Base-by-base conservation (phyloP, 2,888 invertebrate species). In the Seira ritae region DNA sequence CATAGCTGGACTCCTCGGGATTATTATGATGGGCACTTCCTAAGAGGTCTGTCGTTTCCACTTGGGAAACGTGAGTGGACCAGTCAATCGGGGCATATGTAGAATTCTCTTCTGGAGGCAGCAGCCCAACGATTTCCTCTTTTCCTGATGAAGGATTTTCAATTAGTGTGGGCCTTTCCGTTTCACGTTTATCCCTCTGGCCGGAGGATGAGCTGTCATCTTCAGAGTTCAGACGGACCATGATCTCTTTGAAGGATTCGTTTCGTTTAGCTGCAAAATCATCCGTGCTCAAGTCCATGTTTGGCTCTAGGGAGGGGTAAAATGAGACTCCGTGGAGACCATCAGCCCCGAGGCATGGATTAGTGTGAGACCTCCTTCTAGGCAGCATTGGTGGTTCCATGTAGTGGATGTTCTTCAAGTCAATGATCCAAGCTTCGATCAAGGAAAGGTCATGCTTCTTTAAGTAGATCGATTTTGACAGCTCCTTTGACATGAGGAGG, bases 311-410 rank as follows among this genome's bases (percentile, higher is more conserved):
- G 12, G 89, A 85, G 10, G 89, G 89, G 80, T 88, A 89, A 77
- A 89, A 89, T 22, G 89, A 85, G 75, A 89, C 88, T 12, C 89
- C 89, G 62, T 87, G 88, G 23, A 89, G 86, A 46, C 89, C 89
- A 80, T 89, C 89, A 22, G 89, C 89, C 42, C 89, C 89, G 0
- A 89, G 78, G 68, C 89, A 89, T 10, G 89, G 89, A 77, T 89
- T 89, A 10, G 86, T 85, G 60, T 87, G 87, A 1, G 89, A 88
- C 12, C 89, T 76, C 46, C 89, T 80, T 66, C 89, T 84, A 17
- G 90, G 89, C 8, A 90, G 84, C 85, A 89, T 89, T n/a, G 89
- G 89, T 1, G 90, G 90, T 72, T 89, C 89, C 6, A 88, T 75
- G 70, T 90, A 90, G 66, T 89, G 89, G 65, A 89, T 87, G 24